Percentiles rank a stretch among this genome's conserved stretches.
Evolutionary conservation across 2,797 vertebrate species (phyloP).

Genomic region (Cichlasoma orientale): DNA sequence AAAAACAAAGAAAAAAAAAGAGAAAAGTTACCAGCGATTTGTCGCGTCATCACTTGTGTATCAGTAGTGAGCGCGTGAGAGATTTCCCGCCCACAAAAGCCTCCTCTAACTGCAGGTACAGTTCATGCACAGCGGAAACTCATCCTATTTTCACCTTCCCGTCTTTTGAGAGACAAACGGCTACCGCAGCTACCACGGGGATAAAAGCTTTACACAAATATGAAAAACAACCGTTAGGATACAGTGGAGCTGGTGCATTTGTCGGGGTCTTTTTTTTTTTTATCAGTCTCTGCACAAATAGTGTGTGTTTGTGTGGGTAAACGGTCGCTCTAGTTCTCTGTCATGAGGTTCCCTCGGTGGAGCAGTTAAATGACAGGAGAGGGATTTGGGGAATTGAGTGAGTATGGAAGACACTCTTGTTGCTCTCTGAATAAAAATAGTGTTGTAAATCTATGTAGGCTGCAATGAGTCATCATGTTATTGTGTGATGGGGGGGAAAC

Average conservation of each 20-base stretch:
- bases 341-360: slow-evolving; percentile 35
- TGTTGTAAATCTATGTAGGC: slow-evolving; percentile 56
- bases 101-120: not conserved
- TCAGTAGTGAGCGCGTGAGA: not conserved
- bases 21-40: slow-evolving; percentile 8
- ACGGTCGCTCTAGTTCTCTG: slow-evolving; percentile 11
- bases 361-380: slow-evolving; percentile 46
- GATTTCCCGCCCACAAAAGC: slow-evolving; percentile 6
- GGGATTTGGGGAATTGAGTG: slow-evolving; percentile 50
- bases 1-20: not conserved
- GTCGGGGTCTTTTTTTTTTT: slow-evolving; percentile 28
- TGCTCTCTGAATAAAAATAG: slow-evolving; percentile 60
- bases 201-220: slow-evolving; percentile 31
- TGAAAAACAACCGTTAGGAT: slow-evolving; percentile 15
- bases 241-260: slow-evolving; percentile 17
- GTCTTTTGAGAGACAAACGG: slow-evolving; percentile 28
- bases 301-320: slow-evolving; percentile 10
- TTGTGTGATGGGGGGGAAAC: slow-evolving; percentile 21
- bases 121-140: slow-evolving; percentile 17
- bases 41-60: slow-evolving; percentile 10
- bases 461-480: slow-evolving; percentile 59
- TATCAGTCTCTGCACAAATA: slow-evolving; percentile 11
- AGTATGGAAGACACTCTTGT: slow-evolving; percentile 29
- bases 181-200: slow-evolving; percentile 3
- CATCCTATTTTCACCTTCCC: slow-evolving; percentile 30